phyloP scores from a whole-genome alignment of 2,888 invertebrate species.

The Spodoptera exigua region DNA sequence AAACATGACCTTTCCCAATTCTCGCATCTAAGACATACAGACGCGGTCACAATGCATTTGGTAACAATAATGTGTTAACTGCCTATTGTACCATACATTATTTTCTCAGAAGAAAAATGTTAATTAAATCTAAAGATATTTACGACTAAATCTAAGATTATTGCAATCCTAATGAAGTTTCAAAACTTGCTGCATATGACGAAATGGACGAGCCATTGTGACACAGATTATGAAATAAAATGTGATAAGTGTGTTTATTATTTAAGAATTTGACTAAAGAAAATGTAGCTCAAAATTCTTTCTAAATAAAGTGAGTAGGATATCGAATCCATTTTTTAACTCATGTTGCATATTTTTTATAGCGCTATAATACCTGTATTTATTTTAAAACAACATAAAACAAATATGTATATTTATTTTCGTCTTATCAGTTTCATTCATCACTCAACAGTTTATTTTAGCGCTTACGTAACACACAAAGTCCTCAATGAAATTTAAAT shows the following conservation, averaged over 20 bases:
- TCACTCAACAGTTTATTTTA: slow-evolving; percentile 32
- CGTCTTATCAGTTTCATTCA: slow-evolving; percentile 40
- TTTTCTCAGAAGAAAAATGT: slow-evolving; percentile 27
- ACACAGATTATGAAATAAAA: too few relatives aligned
- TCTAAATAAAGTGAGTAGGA: too few relatives aligned
- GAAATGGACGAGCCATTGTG: too few relatives aligned
- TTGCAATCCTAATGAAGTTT: slow-evolving; percentile 14
- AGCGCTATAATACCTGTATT: too few relatives aligned
- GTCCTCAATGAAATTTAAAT: slow-evolving; percentile 62
- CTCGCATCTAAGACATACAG: not conserved
- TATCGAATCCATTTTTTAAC: too few relatives aligned
- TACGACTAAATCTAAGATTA: not conserved
- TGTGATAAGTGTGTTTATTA: too few relatives aligned
- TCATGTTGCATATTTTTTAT: too few relatives aligned
- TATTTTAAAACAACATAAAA: slow-evolving; percentile 20
- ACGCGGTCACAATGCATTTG: slow-evolving; percentile 14
- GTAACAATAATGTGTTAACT: slow-evolving; percentile 21
- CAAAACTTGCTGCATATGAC: slow-evolving; percentile 2
- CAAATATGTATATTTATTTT: not conserved
- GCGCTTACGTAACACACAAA: slow-evolving; percentile 49
- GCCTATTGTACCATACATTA: slow-evolving; percentile 20
- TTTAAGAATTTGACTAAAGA: too few relatives aligned
- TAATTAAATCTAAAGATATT: slow-evolving; percentile 23
- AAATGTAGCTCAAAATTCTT: too few relatives aligned
- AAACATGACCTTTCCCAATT: slow-evolving; percentile 5